Evolutionary conservation across 2,888 invertebrate genomes (phyloP).

Genomic region (Pollenia amentaria): DNA sequence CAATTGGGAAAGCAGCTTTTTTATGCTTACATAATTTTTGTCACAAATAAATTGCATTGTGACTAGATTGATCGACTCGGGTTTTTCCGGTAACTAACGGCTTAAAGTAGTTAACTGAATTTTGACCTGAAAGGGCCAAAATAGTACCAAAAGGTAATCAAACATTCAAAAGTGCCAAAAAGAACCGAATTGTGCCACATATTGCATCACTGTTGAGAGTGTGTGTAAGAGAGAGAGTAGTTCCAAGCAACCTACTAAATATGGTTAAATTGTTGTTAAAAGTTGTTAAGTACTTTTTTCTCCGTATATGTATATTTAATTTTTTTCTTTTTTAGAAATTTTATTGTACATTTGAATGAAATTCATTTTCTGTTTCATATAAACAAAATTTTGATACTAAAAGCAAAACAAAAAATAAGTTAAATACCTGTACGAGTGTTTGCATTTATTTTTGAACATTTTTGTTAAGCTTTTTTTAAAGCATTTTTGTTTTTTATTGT

Average conservation of each 20-base stretch:
- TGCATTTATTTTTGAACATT: slow-evolving; percentile 12
- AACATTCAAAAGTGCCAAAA: no score
- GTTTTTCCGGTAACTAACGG: no score
- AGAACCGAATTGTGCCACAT: no score
- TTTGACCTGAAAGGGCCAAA: no score
- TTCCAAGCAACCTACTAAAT: slow-evolving; percentile 6
- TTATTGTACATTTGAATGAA: slow-evolving; percentile 29
- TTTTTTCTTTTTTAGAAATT: neutral
- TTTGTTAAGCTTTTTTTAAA: slow-evolving; percentile 18
- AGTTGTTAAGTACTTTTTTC: slow-evolving; percentile 4
- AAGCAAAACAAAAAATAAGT: slow-evolving; percentile 15
- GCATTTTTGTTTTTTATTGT: neutral
- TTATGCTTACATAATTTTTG: no score
- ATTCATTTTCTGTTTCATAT: slow-evolving; percentile 25
- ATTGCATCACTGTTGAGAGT: neutral
- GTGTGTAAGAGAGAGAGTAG: slow-evolving; percentile 16
- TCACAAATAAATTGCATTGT: no score
- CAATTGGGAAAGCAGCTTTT: no score
- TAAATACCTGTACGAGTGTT: neutral
- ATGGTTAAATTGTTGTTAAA: slow-evolving; percentile 10
- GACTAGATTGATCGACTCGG: no score
- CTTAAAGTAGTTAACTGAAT: no score
- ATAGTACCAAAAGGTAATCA: no score
- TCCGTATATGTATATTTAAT: neutral
- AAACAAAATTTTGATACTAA: neutral